phyloP scores from a whole-genome alignment of 2,113 vertebrate species.

The Tragelaphus scriptus region DNA sequence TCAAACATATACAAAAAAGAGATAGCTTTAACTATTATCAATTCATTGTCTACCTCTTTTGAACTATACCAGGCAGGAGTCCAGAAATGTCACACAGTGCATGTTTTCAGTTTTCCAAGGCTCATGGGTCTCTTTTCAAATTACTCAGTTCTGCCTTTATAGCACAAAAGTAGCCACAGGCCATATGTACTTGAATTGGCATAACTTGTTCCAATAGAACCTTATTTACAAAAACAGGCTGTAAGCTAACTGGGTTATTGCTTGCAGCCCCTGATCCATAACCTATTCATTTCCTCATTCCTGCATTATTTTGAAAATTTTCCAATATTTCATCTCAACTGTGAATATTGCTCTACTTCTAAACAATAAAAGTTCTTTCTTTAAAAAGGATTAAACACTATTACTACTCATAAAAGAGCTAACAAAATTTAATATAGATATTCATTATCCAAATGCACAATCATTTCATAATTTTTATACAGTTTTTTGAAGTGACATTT shows the following conservation, averaged over 20 bases:
- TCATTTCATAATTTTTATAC: neutral
- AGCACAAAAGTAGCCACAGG: neutral
- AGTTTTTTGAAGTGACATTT: neutral
- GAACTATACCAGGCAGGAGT: neutral
- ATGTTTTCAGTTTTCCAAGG: neutral
- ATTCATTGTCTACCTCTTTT: neutral
- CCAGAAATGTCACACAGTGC: neutral
- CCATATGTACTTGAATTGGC: neutral
- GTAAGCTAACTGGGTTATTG: neutral
- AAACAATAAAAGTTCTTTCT: neutral
- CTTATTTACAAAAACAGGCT: slow-evolving; percentile 6
- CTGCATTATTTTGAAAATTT: neutral
- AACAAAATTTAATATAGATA: neutral
- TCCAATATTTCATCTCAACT: neutral
- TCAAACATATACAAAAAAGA: neutral
- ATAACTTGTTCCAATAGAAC: neutral
- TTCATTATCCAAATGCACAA: neutral
- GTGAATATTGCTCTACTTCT: neutral
- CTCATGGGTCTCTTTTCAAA: neutral
- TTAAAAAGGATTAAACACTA: neutral
- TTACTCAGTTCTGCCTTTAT: neutral
- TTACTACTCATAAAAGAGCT: neutral
- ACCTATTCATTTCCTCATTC: neutral
- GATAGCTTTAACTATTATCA: neutral
- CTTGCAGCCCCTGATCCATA: neutral